These are phyloP conservation scores for Maconellicoccus hirsutus DNA, from an alignment of 1,140 invertebrate species.

Conservation along the genomic window DNA sequence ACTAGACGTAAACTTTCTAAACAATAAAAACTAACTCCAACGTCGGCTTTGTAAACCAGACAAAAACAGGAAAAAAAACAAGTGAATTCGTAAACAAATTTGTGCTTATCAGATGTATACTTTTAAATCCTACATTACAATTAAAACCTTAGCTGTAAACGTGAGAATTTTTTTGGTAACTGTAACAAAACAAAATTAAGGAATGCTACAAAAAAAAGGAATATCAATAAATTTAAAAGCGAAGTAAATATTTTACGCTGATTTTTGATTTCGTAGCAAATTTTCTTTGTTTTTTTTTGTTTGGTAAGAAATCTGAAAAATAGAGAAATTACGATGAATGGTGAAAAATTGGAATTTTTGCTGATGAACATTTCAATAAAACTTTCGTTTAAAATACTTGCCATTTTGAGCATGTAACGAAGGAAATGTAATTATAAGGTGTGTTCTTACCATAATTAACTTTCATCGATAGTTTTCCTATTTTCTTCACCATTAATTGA, in stretches of 20 bases:
- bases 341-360: too few relatives aligned
- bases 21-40: not conserved
- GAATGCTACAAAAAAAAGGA: conserved; percentile 16
- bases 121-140: conserved; percentile 6
- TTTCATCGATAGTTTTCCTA: conserved; percentile 17
- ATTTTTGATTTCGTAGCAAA: conserved; percentile 13
- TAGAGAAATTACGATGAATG: not conserved
- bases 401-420: too few relatives aligned
- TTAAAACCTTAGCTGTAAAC: conserved; percentile 2
- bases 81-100: conserved; percentile 14
- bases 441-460: not conserved
- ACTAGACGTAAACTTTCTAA: conserved; percentile 16
- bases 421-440: too few relatives aligned
- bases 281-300: too few relatives aligned
- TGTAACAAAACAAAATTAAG: conserved; percentile 21
- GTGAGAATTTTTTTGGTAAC: conserved; percentile 11
- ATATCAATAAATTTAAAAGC: conserved; percentile 13
- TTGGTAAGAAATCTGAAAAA: conserved; percentile 9
- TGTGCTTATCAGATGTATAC: conserved; percentile 5
- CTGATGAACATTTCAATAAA: too few relatives aligned
- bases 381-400: too few relatives aligned
- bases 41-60: not conserved
- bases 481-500: conserved; percentile 32
- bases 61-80: conserved; percentile 2
- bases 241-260: conserved; percentile 7